Evolutionary conservation across 2,797 vertebrate genomes (phyloP), one percentile per base, ranked within the genome.

Genomic region (Myotis findleyi): DNA sequence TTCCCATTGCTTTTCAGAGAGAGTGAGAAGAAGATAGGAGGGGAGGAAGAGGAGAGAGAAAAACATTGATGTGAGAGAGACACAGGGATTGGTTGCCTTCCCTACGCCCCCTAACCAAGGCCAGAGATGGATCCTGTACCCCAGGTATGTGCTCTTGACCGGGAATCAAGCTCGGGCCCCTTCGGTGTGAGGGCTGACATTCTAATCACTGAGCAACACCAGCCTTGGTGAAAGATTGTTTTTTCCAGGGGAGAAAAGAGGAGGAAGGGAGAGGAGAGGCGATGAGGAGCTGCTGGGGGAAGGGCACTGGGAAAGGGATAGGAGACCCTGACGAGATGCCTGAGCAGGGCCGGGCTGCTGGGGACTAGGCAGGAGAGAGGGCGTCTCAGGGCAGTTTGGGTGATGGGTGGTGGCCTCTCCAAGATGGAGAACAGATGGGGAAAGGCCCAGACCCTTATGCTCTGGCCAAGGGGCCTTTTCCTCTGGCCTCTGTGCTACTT

Each of bases 191-290:
- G 25, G 57, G 25, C 25, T 62, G 57, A 62, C 57, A 62, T 62
- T 14, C 57, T 27, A 59, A 62, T 30, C 27, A 27, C 57, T 30
- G 27, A 62, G 57, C 57, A 62, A 27, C 57, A 27, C 57, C 5
- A 1, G 57, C 25, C 57, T 14, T 62, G 57, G 57, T 62, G 87
- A 38, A 92, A 73, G 23, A 23, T 55, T 14, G 4, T 6, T 9
- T 89, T 23, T 85, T 92, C 75, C 87, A 95, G 77, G 59, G 62
- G n/a, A 72, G 71, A 36, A 77, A 51, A 30, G 7, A 68, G 33
- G 59, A 36, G 38, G 33, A 41, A 59, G 30, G 57, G 17, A 49
- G 44, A 69, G 25, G 23, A 11, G 30, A 7, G 5, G 17, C 0
- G 1, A 21, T 0, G 0, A 59, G 44, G 12, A 77, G 53, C 79